phyloP scores from a whole-genome alignment of 1,140 invertebrate genomes.

The Cherax destructor region DNA sequence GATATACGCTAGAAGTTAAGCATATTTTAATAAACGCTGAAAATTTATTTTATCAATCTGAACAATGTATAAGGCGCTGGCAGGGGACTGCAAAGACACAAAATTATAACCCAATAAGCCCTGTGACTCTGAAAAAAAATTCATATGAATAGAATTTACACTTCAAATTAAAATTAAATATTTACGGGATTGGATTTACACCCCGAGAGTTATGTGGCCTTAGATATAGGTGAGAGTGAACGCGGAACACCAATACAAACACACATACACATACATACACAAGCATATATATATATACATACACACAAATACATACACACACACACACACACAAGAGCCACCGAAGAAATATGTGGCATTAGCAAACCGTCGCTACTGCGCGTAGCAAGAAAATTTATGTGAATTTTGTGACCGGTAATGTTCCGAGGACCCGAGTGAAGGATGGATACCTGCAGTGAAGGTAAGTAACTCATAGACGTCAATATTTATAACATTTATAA shows the following conservation, averaged over 20 bases:
- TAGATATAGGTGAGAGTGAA: slow-evolving; percentile 22
- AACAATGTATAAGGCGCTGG: slow-evolving; percentile 44
- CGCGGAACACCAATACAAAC: background rate
- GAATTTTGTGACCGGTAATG: slow-evolving; percentile 38
- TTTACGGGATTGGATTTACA: background rate
- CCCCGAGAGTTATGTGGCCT: slow-evolving; percentile 43
- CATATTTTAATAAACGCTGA: slow-evolving; percentile 9
- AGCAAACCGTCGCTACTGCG: slow-evolving; percentile 9
- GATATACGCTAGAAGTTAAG: slow-evolving; percentile 8
- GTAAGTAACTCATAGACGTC: slow-evolving; percentile 23
- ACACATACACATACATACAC: background rate
- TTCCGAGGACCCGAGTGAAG: slow-evolving; percentile 27
- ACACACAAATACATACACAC: background rate
- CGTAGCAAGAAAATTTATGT: background rate
- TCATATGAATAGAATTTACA: background rate
- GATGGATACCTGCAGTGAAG: slow-evolving; percentile 60
- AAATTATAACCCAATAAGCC: slow-evolving; percentile 14
- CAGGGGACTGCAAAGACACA: slow-evolving; percentile 38
- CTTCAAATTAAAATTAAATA: slow-evolving; percentile 1
- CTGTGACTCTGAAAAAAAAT: slow-evolving; percentile 38
- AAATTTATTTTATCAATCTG: background rate
- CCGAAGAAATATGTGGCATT: background rate
- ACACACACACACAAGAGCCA: background rate
- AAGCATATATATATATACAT: background rate
- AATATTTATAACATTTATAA: background rate